Conservation (phyloP, 2,888 invertebrate species). For the Caenorhabditis becei region DNA sequence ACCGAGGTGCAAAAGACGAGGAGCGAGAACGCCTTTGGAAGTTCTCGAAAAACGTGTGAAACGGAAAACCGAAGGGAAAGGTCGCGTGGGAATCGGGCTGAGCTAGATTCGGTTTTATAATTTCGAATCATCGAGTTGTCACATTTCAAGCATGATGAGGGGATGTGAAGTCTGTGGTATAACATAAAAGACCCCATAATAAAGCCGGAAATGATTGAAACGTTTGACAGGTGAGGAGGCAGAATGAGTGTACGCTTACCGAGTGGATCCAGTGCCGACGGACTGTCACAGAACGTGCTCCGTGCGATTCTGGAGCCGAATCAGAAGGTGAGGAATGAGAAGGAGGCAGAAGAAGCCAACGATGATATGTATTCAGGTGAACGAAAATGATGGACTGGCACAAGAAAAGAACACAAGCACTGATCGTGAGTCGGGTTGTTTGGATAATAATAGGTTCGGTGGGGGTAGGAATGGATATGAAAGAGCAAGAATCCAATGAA, state of each 20-base stretch:
- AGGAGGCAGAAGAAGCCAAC: background rate
- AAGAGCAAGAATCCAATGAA: background rate
- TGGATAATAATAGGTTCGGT: constrained; percentile 25
- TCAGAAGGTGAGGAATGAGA: background rate
- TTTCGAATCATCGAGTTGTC: constrained; percentile 17
- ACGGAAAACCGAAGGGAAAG: constrained; percentile 2
- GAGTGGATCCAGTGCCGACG: constrained; percentile 48
- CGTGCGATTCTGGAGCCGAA: constrained; percentile 38
- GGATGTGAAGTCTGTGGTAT: background rate
- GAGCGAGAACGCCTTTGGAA: background rate
- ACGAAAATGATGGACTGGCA: background rate
- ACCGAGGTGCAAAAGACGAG: background rate
- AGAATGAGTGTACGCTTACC: constrained; percentile 40
- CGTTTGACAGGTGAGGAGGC: constrained; percentile 31
- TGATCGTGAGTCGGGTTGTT: constrained; percentile 34
- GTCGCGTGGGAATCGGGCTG: constrained; percentile 30
- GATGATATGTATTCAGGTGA: background rate
- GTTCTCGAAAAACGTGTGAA: constrained; percentile 27
- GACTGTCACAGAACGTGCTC: constrained; percentile 43
- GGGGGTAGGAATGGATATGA: background rate
- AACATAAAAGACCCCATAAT: constrained; percentile 12
- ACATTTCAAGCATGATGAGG: constrained; percentile 37
- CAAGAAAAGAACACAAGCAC: constrained; percentile 4
- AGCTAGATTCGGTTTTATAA: background rate
- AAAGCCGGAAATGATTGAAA: constrained; percentile 38